A percentile compares a stretch with the other conserved stretches of the same genome.
These are phyloP conservation scores for Smithornis capensis DNA, from an alignment of 2,113 vertebrate genomes.

Conservation along the genomic window DNA sequence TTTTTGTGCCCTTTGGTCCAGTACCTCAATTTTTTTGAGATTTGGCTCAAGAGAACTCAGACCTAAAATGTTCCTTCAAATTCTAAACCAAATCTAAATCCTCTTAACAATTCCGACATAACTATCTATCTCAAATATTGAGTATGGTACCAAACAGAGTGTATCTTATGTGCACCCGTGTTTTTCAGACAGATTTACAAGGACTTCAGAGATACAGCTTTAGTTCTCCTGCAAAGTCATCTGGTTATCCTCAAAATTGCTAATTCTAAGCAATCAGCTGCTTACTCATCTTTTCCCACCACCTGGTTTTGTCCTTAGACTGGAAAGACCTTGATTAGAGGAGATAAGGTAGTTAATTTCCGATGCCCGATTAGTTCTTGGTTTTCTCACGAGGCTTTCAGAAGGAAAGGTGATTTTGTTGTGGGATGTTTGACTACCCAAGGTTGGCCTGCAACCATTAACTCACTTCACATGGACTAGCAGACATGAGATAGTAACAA, in stretches of 20 bases:
- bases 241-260: neutral
- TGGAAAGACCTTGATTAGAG: neutral
- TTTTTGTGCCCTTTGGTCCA: neutral
- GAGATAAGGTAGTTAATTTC: neutral
- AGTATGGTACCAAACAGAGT: neutral
- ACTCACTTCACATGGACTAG: neutral
- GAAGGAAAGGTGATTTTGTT: neutral
- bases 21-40: neutral
- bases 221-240: rapidly evolving
- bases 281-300: neutral
- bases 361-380: neutral
- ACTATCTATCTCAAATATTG: neutral
- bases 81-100: neutral
- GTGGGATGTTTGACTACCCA: neutral
- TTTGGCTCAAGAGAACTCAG: neutral
- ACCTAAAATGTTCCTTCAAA: neutral
- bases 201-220: neutral
- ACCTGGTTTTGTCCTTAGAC: neutral
- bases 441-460: neutral
- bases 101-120: neutral
- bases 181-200: neutral
- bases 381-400: neutral
- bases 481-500: neutral
- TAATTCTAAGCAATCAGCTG: neutral
- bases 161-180: neutral